Conservation (phyloP, 1,140 invertebrate genomes). For the Anoplolepis gracilipes region DNA sequence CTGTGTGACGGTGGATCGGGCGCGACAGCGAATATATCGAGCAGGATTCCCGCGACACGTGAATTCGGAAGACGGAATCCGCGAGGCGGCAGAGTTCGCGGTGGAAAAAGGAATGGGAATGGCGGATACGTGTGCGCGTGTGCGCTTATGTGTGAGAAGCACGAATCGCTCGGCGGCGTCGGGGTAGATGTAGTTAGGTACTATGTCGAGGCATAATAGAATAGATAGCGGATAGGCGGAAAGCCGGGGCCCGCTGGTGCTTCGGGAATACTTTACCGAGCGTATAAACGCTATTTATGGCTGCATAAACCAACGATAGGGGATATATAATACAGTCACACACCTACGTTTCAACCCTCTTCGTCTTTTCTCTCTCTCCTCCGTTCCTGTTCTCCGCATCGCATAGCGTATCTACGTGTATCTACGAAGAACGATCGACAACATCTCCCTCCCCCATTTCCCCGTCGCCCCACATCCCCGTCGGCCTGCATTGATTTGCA, state of each 20-base stretch:
- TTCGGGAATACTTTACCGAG: constrained; percentile 83
- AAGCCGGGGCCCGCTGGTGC: constrained; percentile 77
- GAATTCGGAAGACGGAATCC: constrained; percentile 68
- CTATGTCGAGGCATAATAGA: constrained; percentile 81
- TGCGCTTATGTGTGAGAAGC: constrained; percentile 50
- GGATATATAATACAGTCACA: constrained; percentile 83
- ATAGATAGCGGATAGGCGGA: constrained; percentile 81
- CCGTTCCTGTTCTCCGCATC: constrained; percentile 55
- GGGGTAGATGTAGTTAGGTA: constrained; percentile 72
- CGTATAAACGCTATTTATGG: constrained; percentile 85
- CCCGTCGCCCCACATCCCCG: constrained; percentile 63
- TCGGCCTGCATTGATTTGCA: constrained; percentile 81
- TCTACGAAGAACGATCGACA: constrained; percentile 78
- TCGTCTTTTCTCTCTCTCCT: neutral
- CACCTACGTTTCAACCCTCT: constrained; percentile 68
- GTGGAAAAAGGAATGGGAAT: constrained; percentile 61
- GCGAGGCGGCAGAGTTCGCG: constrained; percentile 42
- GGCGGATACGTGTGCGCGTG: constrained; percentile 54
- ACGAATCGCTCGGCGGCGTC: constrained; percentile 54
- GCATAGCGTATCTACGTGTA: constrained; percentile 73
- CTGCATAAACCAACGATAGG: constrained; percentile 83
- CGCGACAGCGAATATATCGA: constrained; percentile 63
- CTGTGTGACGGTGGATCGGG: neutral
- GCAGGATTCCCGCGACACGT: constrained; percentile 65
- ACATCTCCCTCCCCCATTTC: constrained; percentile 59